These are phyloP conservation scores for Petrolisthes cinctipes DNA, from an alignment of 2,888 invertebrate genomes.

Conservation along the genomic window DNA sequence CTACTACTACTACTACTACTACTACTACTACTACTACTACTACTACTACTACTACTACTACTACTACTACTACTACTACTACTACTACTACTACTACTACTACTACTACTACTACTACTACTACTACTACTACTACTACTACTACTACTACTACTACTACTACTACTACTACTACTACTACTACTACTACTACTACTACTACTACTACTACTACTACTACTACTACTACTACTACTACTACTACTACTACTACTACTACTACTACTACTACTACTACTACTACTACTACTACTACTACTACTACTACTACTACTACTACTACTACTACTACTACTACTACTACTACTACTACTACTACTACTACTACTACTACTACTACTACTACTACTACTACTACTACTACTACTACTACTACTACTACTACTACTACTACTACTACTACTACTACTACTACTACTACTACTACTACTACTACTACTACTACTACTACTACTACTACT, in stretches of 20 bases:
- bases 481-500: slow-evolving; percentile 18
- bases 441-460: slow-evolving; percentile 22
- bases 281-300: slow-evolving; percentile 24
- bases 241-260: slow-evolving; percentile 24
- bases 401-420: slow-evolving; percentile 20
- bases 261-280: slow-evolving; percentile 24
- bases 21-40: no score
- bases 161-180: no score
- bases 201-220: no score
- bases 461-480: slow-evolving; percentile 22
- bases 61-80: no score
- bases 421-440: slow-evolving; percentile 22
- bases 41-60: no score
- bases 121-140: no score
- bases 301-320: slow-evolving; percentile 22
- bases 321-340: slow-evolving; percentile 20
- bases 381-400: slow-evolving; percentile 20
- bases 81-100: no score
- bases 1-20: no score
- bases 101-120: no score
- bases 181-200: no score
- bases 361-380: slow-evolving; percentile 22
- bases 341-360: slow-evolving; percentile 22
- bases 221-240: no score
- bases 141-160: no score